Percentiles rank a stretch among this genome's conserved stretches.
These are phyloP conservation scores for Cenopis cana DNA, from an alignment of 2,888 invertebrate genomes.

Conservation along the genomic window DNA sequence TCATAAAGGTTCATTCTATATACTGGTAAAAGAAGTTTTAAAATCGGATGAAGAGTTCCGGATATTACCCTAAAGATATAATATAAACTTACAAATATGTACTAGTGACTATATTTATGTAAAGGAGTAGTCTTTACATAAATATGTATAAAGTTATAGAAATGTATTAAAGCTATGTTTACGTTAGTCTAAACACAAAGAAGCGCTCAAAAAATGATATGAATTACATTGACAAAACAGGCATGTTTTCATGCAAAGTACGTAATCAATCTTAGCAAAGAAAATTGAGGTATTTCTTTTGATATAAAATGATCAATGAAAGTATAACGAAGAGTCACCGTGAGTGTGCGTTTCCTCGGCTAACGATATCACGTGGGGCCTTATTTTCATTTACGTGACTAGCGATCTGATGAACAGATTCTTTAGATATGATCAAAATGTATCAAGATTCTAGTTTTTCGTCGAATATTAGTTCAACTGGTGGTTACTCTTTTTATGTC, in stretches of 20 bases:
- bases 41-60: too few species aligned
- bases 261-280: slow-evolving; percentile 34
- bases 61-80: too few species aligned
- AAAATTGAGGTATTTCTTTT: slow-evolving; percentile 35
- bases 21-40: too few species aligned
- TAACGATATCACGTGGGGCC: slow-evolving; percentile 40
- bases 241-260: slow-evolving; percentile 29
- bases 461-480: neutral
- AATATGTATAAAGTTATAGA: too few species aligned
- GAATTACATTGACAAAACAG: slow-evolving; percentile 13
- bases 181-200: neutral
- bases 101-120: too few species aligned
- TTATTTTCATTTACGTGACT: slow-evolving; percentile 45
- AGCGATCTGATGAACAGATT: slow-evolving; percentile 22
- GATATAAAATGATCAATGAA: slow-evolving; percentile 38
- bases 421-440: slow-evolving; percentile 25
- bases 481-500: neutral
- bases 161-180: neutral
- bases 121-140: too few species aligned
- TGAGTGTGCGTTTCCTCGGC: slow-evolving; percentile 38
- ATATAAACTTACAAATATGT: too few species aligned
- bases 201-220: neutral
- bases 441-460: slow-evolving; percentile 6
- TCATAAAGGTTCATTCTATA: too few species aligned
- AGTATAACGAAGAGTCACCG: slow-evolving; percentile 40